Evolutionary conservation across 2,888 invertebrate species (phyloP).

Genomic region (Sipunculus nudus): DNA sequence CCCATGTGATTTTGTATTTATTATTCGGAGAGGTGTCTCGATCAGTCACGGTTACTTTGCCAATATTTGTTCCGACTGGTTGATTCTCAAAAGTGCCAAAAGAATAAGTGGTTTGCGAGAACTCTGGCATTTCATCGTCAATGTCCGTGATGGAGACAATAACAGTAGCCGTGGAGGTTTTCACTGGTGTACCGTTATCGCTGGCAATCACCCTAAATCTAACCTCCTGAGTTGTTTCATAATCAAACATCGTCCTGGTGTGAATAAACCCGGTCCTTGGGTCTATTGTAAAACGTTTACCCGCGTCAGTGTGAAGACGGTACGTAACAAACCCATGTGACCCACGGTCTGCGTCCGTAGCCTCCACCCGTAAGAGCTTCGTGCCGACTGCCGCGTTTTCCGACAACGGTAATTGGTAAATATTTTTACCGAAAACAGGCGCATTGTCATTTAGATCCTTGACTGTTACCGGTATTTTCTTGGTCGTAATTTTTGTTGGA

Average conservation of each 20-base stretch:
- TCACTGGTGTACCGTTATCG: conserved; percentile 83
- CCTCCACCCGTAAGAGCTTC: conserved; percentile 78
- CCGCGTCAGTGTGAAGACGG: conserved; percentile 79
- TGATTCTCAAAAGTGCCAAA: conserved; percentile 37
- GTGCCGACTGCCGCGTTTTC: conserved; percentile 83
- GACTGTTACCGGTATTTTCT: conserved; percentile 15
- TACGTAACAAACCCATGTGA: conserved; percentile 87
- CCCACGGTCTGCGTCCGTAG: conserved; percentile 80
- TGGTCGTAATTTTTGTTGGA: conserved; percentile 12
- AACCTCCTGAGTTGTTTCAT: conserved; percentile 9
- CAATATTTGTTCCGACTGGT: conserved; percentile 9
- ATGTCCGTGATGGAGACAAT: conserved; percentile 28
- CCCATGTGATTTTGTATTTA: too few species aligned
- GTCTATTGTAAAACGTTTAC: conserved; percentile 88
- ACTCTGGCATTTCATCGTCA: conserved; percentile 36
- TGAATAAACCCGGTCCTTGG: conserved; percentile 69
- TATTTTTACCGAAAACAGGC: conserved; percentile 55
- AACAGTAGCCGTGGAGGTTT: conserved; percentile 86
- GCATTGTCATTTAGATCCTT: conserved; percentile 72
- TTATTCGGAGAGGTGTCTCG: conserved; percentile 6
- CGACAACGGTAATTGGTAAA: conserved; percentile 75
- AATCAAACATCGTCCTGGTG: conserved; percentile 9
- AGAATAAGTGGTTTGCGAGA: conserved; percentile 25
- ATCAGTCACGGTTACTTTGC: conserved; percentile 13
- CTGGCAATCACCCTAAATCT: conserved; percentile 79